Evolutionary conservation across 2,113 vertebrate genomes (phyloP).

Genomic region (Xyliphius kryptos): DNA sequence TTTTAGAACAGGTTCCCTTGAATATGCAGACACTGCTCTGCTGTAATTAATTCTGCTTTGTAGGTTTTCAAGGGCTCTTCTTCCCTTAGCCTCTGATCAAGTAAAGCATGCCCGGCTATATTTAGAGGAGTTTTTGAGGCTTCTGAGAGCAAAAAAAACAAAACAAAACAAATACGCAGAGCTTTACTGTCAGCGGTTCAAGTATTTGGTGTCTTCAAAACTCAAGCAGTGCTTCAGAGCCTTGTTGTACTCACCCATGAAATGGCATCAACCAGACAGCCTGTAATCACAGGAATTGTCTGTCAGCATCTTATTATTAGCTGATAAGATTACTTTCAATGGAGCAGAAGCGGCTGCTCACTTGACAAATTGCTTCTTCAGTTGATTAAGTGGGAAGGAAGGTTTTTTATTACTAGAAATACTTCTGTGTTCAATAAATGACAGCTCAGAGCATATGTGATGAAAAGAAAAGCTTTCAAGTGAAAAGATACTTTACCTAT

Average conservation of each 20-base stretch:
- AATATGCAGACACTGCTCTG: slow-evolving; percentile 46
- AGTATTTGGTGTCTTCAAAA: slow-evolving; percentile 36
- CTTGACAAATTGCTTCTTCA: slow-evolving; percentile 33
- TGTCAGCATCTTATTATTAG: slow-evolving; percentile 58
- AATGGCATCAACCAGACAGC: slow-evolving; percentile 42
- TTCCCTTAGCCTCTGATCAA: slow-evolving; percentile 31
- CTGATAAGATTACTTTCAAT: slow-evolving; percentile 57
- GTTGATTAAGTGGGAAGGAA: slow-evolving; percentile 18
- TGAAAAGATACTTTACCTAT: too few species aligned
- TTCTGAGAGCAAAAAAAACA: slow-evolving; percentile 10
- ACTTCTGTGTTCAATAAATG: too few species aligned
- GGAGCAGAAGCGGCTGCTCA: slow-evolving; percentile 44
- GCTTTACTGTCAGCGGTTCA: slow-evolving; percentile 34
- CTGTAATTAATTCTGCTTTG: slow-evolving; percentile 49
- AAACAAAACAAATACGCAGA: slow-evolving; percentile 19
- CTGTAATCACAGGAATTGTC: slow-evolving; percentile 49
- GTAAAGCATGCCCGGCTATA: slow-evolving; percentile 22
- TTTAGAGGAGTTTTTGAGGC: slow-evolving; percentile 32
- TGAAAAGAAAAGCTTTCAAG: too few species aligned
- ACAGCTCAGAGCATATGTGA: too few species aligned
- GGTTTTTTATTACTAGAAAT: too few species aligned
- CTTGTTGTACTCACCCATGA: slow-evolving; percentile 23
- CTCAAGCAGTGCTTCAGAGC: slow-evolving; percentile 30
- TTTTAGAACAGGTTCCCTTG: slow-evolving; percentile 44
- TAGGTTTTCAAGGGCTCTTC: slow-evolving; percentile 43